Conservation (phyloP, 2,113 vertebrate species). For the Xiphophorus maculatus region DNA sequence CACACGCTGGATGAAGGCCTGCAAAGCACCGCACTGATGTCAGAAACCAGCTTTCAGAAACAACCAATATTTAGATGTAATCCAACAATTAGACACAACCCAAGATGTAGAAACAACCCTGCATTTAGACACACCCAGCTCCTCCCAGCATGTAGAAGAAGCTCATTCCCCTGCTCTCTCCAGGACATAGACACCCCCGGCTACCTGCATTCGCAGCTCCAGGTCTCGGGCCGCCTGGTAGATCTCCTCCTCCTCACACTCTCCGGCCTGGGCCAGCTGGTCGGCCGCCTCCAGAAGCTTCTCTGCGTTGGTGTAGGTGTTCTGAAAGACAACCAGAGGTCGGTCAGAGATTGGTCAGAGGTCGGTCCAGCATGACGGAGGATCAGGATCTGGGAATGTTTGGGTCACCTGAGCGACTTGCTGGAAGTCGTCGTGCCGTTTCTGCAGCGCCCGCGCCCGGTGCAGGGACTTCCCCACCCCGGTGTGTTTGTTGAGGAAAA, state of each 20-base stretch:
- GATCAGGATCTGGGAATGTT: too few species aligned
- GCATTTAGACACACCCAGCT: too few species aligned
- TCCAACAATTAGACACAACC: not conserved
- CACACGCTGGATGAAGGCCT: slow-evolving; percentile 75
- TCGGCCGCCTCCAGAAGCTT: slow-evolving; percentile 77
- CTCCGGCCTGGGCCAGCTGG: slow-evolving; percentile 76
- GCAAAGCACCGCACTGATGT: not conserved
- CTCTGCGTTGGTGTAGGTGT: slow-evolving; percentile 79
- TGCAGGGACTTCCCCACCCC: slow-evolving; percentile 96
- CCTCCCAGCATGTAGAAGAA: too few species aligned
- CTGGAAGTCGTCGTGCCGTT: slow-evolving; percentile 97
- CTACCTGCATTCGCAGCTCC: slow-evolving; percentile 77
- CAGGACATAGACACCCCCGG: too few species aligned
- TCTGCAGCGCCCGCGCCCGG: slow-evolving; percentile 93
- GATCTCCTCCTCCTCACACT: slow-evolving; percentile 77
- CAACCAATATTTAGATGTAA: too few species aligned
- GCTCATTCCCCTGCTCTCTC: too few species aligned
- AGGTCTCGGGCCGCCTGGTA: slow-evolving; percentile 74
- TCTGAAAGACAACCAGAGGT: slow-evolving; percentile 48
- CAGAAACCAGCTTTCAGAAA: not conserved
- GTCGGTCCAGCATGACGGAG: too few species aligned
- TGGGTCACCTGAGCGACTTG: slow-evolving; percentile 93
- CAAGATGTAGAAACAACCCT: too few species aligned
- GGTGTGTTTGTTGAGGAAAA: slow-evolving; percentile 96
- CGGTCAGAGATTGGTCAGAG: not conserved